Evolutionary conservation across 37 sponge, comb jelly and placozoan species (phyloP).

Genomic region (Diacarnus erythraeanus): DNA sequence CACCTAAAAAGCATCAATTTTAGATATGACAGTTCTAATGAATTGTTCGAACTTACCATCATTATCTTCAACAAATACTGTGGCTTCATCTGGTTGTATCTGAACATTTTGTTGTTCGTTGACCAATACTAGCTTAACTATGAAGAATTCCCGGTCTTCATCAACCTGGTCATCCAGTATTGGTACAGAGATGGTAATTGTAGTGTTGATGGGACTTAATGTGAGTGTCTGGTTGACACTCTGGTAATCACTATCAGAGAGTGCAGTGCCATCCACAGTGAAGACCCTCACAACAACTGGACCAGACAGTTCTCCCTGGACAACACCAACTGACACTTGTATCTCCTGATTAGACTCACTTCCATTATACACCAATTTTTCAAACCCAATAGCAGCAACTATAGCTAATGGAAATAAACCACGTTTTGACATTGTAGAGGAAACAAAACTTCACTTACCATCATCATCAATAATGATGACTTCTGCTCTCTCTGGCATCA

Average conservation of each 20-base stretch:
- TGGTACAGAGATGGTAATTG: neutral
- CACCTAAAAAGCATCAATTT: neutral
- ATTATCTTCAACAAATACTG: neutral
- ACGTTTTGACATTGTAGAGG: neutral
- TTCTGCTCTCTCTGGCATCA: neutral
- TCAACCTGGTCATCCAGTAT: neutral
- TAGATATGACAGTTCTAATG: no score
- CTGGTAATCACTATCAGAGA: neutral
- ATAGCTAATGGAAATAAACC: neutral
- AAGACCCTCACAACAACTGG: constrained; percentile 10
- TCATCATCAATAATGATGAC: constrained; percentile 19
- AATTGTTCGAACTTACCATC: constrained; percentile 3
- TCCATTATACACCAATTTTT: neutral
- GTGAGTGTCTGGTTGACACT: neutral
- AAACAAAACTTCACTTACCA: neutral
- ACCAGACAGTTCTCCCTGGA: constrained; percentile 7
- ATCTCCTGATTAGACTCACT: neutral
- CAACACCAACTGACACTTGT: constrained; percentile 1
- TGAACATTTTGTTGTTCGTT: neutral
- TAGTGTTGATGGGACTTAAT: neutral
- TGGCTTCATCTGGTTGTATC: neutral
- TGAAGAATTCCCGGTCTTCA: neutral
- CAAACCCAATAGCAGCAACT: constrained; percentile 20
- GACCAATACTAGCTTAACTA: neutral
- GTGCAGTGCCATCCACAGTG: constrained; percentile 25